phyloP scores from a whole-genome alignment of 2,797 vertebrate species.

The Trichosurus vulpecula region DNA sequence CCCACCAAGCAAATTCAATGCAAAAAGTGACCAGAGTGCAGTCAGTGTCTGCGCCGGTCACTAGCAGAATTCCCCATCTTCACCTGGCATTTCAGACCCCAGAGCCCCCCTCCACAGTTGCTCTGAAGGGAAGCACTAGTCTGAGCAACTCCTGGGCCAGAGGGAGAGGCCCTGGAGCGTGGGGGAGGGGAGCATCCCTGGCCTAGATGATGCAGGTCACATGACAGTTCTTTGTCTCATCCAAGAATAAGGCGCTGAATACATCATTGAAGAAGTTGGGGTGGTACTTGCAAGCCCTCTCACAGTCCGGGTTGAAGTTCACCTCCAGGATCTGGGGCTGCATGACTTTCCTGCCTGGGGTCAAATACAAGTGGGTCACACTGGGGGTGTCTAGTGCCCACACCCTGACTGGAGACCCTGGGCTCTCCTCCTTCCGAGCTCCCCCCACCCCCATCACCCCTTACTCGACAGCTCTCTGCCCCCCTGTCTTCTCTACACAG shows the following conservation, averaged over 20 bases:
- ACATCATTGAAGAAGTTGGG: constrained; percentile 94
- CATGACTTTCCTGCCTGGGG: constrained; percentile 89
- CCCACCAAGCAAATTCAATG: constrained; percentile 53
- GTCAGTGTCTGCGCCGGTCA: constrained; percentile 48
- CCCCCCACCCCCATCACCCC: accelerated
- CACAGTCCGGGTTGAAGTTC: constrained; percentile 96
- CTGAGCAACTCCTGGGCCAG: too few relatives aligned
- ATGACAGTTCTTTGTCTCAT: constrained; percentile 86
- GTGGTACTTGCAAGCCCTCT: constrained; percentile 93
- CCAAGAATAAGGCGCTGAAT: constrained; percentile 94
- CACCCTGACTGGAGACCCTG: too few relatives aligned
- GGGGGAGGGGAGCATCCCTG: neutral
- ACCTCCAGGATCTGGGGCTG: constrained; percentile 95
- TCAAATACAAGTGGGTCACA: constrained; percentile 32
- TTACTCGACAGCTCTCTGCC: too few relatives aligned
- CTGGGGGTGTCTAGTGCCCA: too few relatives aligned
- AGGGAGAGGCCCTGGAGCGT: too few relatives aligned
- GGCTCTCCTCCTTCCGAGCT: accelerated
- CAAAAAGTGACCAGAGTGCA: constrained; percentile 49
- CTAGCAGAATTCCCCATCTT: neutral
- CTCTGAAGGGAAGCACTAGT: too few relatives aligned
- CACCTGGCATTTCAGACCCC: accelerated
- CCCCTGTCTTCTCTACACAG: too few relatives aligned
- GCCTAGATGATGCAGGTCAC: constrained; percentile 87
- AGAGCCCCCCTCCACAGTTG: accelerated